Conservation (phyloP, 2,888 invertebrate genomes). For the Thecophora atra region DNA sequence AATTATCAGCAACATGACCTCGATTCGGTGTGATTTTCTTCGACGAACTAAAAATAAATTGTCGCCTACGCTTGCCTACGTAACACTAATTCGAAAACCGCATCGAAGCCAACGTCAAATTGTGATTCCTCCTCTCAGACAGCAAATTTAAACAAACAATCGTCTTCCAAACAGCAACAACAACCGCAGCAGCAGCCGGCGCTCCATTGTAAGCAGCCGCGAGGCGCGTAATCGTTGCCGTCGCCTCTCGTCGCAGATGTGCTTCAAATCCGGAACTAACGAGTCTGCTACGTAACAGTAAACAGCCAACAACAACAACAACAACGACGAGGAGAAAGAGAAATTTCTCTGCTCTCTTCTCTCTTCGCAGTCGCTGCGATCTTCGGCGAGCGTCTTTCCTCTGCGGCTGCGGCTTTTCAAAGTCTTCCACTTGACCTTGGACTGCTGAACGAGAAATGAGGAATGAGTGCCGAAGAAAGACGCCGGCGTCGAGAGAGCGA, state of each 20-base stretch:
- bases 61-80: constrained; percentile 23
- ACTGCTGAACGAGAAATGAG: constrained; percentile 51
- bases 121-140: constrained; percentile 17
- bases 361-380: constrained; percentile 14
- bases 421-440: constrained; percentile 64
- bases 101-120: constrained; percentile 27
- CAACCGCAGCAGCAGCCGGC: constrained; percentile 13
- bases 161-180: constrained; percentile 42
- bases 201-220: not conserved
- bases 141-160: constrained; percentile 45
- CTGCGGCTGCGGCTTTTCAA: constrained; percentile 52
- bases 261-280: constrained; percentile 41
- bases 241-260: constrained; percentile 39
- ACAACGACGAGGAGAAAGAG: constrained; percentile 24
- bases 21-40: not conserved
- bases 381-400: constrained; percentile 12
- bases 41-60: constrained; percentile 12
- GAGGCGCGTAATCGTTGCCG: constrained; percentile 40
- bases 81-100: constrained; percentile 14
- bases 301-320: constrained; percentile 15
- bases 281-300: constrained; percentile 24
- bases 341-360: constrained; percentile 23
- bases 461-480: constrained; percentile 31
- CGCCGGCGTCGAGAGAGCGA: constrained; percentile 12
- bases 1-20: not conserved